Evolutionary conservation across 2,113 vertebrate species (phyloP), one percentile per base, ranked within the genome.

Genomic region (Grammomys surdaster): DNA sequence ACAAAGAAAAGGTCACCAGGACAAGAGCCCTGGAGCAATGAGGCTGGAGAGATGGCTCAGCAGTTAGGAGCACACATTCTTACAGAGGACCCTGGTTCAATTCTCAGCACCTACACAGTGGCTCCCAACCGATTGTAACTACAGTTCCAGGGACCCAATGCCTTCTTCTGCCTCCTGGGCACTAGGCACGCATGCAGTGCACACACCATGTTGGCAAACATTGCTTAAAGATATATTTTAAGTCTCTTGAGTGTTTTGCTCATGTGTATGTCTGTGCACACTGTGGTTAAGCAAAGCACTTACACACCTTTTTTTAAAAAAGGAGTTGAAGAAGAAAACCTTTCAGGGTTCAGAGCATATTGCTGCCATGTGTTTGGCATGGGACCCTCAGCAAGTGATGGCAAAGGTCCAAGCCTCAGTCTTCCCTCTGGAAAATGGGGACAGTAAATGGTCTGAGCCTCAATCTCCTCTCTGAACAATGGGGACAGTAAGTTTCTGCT

Each of bases 391-490:
- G 60, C 12, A 36, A 77, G 20, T 85, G 54, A 40, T 86, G 43
- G 86, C 36, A 17, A 33, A 22, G 48, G n/a, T 84, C 72, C 3
- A 3, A 72, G 70, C 40, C 86, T 92, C 81, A 43, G 88, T 76
- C 60, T 85, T 46, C 76, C 89, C 67, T 91, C 81, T 90, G 86
- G 31, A 46, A 90, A 89, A 77, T 36, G 81, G 81, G 72, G 6
- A 51, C 85, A 2, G 0, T 24, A 33, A 31, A 13, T 67, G 43
- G 36, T 82, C 70, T 8, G 7, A 72, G 65, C 46, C 86, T 92
- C 91, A 48, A 90, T 80, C 60, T 85, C 46, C 76, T 84, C 67
- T 92, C 81, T 90, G 89, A 20, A 48, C 88, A 87, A 78, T 36
- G 72, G 81, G 65, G 6, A 51, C 80, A 2, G 24, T 65, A 28